Percentiles rank a stretch among this genome's conserved stretches.
phyloP scores from a whole-genome alignment of 1,140 invertebrate genomes.

The Drosophila jambulina region DNA sequence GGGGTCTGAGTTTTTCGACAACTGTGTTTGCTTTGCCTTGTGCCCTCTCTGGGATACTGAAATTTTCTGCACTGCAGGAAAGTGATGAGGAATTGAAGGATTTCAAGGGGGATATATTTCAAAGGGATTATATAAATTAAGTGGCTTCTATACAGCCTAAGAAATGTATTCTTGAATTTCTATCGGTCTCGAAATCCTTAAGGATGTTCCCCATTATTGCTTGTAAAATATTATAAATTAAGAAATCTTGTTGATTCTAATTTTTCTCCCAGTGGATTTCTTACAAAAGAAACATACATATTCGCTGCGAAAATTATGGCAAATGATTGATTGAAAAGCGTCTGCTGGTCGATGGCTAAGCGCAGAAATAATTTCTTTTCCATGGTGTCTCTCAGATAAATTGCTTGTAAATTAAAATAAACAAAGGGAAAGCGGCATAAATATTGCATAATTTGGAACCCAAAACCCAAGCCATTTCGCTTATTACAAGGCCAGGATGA shows the following conservation, averaged over 20 bases:
- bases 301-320: slow-evolving; percentile 9
- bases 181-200: background rate
- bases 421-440: slow-evolving; percentile 35
- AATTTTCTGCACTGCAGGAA: background rate
- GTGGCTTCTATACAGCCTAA: rapidly evolving
- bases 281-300: background rate
- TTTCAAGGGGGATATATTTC: background rate
- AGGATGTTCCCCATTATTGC: too few relatives aligned
- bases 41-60: background rate
- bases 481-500: slow-evolving; percentile 40
- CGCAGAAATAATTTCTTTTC: slow-evolving; percentile 23
- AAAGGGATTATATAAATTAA: background rate
- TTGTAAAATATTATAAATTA: background rate
- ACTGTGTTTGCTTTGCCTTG: slow-evolving; percentile 29
- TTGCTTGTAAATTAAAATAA: slow-evolving; percentile 56
- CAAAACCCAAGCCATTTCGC: slow-evolving; percentile 33
- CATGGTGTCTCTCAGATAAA: slow-evolving; percentile 22
- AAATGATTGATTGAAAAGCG: slow-evolving; percentile 61
- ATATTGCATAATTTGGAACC: slow-evolving; percentile 48
- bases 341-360: background rate
- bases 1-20: slow-evolving; percentile 13
- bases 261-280: background rate
- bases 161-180: background rate
- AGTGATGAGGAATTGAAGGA: background rate
- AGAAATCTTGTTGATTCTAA: background rate